phyloP scores from a whole-genome alignment of 2,113 vertebrate genomes.

The Herpetotheres cachinnans region DNA sequence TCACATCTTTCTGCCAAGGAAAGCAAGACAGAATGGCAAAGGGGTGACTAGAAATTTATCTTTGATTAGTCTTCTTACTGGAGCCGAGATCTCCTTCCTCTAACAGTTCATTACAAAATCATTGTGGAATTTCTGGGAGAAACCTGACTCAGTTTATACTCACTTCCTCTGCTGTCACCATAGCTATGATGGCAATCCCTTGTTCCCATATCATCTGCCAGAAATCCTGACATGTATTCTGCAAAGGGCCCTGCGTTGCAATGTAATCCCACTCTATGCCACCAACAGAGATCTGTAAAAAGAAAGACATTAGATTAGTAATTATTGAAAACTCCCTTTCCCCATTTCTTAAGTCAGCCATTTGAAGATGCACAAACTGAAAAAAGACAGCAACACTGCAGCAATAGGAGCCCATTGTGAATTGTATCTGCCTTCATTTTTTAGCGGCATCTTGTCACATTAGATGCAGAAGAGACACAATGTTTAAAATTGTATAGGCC shows the following conservation, averaged over 20 bases:
- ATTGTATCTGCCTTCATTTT: not conserved
- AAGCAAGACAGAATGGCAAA: not conserved
- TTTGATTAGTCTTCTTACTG: not conserved
- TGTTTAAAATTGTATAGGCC: not conserved
- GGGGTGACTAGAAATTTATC: not conserved
- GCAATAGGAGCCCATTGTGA: not conserved
- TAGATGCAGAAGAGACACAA: not conserved
- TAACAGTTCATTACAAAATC: not conserved
- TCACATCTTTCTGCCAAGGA: not conserved
- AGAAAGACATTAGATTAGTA: not conserved
- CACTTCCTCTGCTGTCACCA: slow-evolving; percentile 97
- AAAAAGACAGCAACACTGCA: not conserved
- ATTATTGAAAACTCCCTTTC: not conserved
- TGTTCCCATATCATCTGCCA: slow-evolving; percentile 99
- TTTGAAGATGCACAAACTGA: not conserved
- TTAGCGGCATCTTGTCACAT: not conserved
- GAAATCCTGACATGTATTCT: slow-evolving; percentile 94
- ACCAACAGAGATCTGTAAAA: slow-evolving; percentile 81
- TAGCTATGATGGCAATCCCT: slow-evolving; percentile 92
- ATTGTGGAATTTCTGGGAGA: not conserved
- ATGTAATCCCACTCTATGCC: slow-evolving; percentile 96
- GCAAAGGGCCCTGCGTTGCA: slow-evolving; percentile 90
- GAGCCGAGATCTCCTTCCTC: not conserved
- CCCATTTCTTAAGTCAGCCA: not conserved
- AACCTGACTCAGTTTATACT: not conserved